These are phyloP conservation scores for Slavum lentiscoides DNA, from an alignment of 2,888 invertebrate species.

Conservation along the genomic window DNA sequence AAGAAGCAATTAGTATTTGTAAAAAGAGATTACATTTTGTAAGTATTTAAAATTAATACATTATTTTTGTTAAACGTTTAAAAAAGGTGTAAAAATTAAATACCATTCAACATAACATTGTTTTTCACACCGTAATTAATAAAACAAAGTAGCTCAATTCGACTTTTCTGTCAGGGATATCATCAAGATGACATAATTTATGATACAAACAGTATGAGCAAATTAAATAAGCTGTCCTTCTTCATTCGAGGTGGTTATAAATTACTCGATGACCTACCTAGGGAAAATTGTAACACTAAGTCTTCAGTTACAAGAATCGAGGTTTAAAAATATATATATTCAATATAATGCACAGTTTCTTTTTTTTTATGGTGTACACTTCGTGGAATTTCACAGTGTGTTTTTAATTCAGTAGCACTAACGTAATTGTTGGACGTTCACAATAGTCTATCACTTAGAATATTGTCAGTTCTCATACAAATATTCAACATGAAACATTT, in stretches of 20 bases:
- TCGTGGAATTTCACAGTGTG: conserved; percentile 12
- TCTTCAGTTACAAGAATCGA: conserved; percentile 43
- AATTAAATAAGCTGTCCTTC: conserved; percentile 42
- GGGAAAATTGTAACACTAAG: conserved; percentile 45
- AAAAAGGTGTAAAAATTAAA: not conserved
- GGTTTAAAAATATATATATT: conserved; percentile 33
- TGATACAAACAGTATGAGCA: conserved; percentile 34
- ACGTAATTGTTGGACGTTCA: not conserved
- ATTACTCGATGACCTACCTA: conserved; percentile 45
- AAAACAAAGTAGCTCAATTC: conserved; percentile 22
- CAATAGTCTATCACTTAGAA: conserved; percentile 9
- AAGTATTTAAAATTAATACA: conserved; percentile 5
- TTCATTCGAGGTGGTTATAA: conserved; percentile 47
- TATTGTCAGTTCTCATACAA: not conserved
- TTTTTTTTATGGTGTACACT: conserved; percentile 23
- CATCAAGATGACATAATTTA: conserved; percentile 34
- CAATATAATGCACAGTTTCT: conserved; percentile 40
- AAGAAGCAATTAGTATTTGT: conserved; percentile 47
- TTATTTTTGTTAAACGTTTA: not conserved
- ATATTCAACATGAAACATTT: not conserved
- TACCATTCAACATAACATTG: not conserved
- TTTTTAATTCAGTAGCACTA: conserved; percentile 23
- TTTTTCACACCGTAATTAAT: not conserved
- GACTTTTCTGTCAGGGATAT: conserved; percentile 43
- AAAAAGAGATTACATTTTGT: conserved; percentile 42